A percentile compares a stretch with the other conserved stretches of the same genome.
These are phyloP conservation scores for Ceraclea dissimilis DNA, from an alignment of 2,888 invertebrate species.

Conservation along the genomic window DNA sequence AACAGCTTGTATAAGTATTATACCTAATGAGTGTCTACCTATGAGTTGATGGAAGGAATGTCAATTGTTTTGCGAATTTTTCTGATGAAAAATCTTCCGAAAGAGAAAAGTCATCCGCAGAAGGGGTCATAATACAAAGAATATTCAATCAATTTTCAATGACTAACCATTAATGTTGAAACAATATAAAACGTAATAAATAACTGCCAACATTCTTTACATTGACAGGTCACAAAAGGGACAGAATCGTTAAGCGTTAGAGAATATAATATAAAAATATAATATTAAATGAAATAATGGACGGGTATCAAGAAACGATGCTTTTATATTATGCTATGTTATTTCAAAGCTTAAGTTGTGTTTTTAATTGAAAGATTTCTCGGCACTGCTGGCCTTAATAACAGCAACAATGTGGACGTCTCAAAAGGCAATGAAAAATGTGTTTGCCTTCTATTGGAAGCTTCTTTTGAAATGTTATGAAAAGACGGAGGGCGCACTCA, in stretches of 20 bases:
- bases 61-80: too few species aligned
- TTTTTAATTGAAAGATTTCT: slow-evolving; percentile 16
- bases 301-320: neutral
- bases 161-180: neutral
- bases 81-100: too few species aligned
- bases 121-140: too few species aligned
- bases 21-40: too few species aligned
- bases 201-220: neutral
- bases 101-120: too few species aligned
- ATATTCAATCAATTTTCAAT: too few species aligned
- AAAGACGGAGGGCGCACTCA: slow-evolving; percentile 5
- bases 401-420: slow-evolving; percentile 6
- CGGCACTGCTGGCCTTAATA: slow-evolving; percentile 4
- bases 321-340: neutral
- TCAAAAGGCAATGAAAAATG: slow-evolving; percentile 18
- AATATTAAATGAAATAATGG: neutral
- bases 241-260: neutral
- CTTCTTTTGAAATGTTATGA: slow-evolving; percentile 8
- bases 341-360: slow-evolving; percentile 1
- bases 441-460: slow-evolving; percentile 9
- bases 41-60: too few species aligned
- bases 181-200: neutral
- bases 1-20: too few species aligned
- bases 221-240: neutral
- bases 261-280: neutral